Base-by-base conservation (phyloP, 2,888 invertebrate species). In the Trachelus tabidus region DNA sequence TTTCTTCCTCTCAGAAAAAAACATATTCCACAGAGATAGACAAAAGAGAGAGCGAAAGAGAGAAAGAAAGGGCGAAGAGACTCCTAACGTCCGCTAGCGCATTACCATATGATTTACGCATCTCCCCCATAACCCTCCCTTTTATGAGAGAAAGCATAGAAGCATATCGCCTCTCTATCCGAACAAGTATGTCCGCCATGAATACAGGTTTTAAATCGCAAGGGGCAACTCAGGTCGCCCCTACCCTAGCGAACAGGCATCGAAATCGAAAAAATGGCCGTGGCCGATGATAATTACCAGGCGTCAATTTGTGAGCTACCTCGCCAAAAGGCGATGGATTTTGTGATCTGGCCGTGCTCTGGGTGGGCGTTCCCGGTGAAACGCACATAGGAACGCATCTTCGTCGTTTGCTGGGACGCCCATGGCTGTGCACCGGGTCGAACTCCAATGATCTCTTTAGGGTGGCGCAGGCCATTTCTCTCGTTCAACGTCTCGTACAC, bases 391-490 rank as follows among this genome's bases (percentile, higher is more conserved):
- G 97, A 89, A 96, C 95, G 93, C 98, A 98, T 93, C 98, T 95
- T 92, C 98, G 95, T 90, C 98, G 94, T 93, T 98, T 98, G 40
- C 96, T 95, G 80, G 98, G 97, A 89, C 97, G 93, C 80, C 93
- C 93, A 90, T 96, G 96, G 91, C 96, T 96, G 92, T 98, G 95
- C 83, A 95, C 94, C 84, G 98, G 96, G 93, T 98, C 98, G 95
- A 98, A 98, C 92, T 98, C 98, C 91, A 98, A 94, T 92, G 96
- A 96, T 92, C 98, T 95, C 94, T 98, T 98, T 85, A 98, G 94
- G 90, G 98, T 98, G 93, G 98, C 98, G 94, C 98, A 98, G 94
- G 98, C 98, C 98, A 99, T 99, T 94, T 94, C 94, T 92, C 89
- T 88, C 87, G 81, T 82, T 83, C 81, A 83, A 82, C 76, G 77